Evolutionary conservation across 2,797 vertebrate species (phyloP), one percentile per base, ranked within the genome.

Genomic region (Dermochelys coriacea): DNA sequence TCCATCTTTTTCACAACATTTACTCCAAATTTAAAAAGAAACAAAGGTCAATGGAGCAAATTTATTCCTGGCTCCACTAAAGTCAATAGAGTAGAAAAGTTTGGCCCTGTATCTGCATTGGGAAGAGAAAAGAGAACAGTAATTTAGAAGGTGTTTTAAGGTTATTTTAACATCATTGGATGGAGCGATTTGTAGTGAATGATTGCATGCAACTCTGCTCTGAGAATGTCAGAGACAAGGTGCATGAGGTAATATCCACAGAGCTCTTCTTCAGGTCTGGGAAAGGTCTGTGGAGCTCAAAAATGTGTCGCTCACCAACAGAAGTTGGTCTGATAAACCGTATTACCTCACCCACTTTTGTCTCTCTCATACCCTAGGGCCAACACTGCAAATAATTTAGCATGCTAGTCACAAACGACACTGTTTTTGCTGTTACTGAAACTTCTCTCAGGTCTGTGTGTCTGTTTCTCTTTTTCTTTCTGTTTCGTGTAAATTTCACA

Each of bases 21-120:
- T 97, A 93, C 91, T 96, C 96, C 94, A 86, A 91, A 96, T 94
- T 64, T 88, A 75, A 96, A 94, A 85, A 96, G 84, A 71, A 0
- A 0, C 90, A 94, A 94, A 96, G 94, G 90, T 96, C 94, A 96
- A 61, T n/a, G 23, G 89, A 68, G 25, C 87, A 89, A 82, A 96
- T 94, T 94, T 95, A 94, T 57, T 77, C 83, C 75, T 83, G n/a
- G 91, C 95, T 92, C 52, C 75, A 27, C 94, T 75, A 31, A 87
- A 91, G 87, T 41, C 78, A 61, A 83, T 54, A 61, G 52, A 85
- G 80, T 79, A 85, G 85, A 93, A 80, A 94, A 94, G 89, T 49
- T 87, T 89, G 84, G 78, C 78, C 75, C 91, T 82, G 31, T 92
- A 75, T 50, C 89, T 96, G 64, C 77, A 93, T 59, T 92, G 91